phyloP scores from a whole-genome alignment of 2,888 invertebrate genomes.

The Bugulina stolonifera region DNA sequence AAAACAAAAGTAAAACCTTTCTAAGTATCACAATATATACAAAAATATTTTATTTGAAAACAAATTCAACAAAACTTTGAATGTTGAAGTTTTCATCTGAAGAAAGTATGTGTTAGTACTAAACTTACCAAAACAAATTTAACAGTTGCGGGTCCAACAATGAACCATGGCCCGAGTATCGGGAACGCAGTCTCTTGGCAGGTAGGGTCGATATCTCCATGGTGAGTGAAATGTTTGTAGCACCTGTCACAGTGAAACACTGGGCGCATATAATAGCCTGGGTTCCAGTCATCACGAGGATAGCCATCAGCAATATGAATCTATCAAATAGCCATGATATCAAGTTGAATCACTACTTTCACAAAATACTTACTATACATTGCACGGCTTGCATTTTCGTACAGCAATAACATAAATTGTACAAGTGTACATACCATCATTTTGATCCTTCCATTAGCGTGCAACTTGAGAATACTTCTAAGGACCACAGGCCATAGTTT shows the following conservation, averaged over 20 bases:
- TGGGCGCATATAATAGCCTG: slow-evolving; percentile 17
- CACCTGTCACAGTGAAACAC: slow-evolving; percentile 22
- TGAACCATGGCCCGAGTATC: slow-evolving; percentile 4
- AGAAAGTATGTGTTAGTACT: no score
- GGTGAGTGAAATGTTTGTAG: not conserved
- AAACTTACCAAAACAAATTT: slow-evolving; percentile 18
- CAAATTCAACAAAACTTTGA: no score
- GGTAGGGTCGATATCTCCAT: not conserved
- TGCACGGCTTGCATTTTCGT: no score
- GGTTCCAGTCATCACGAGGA: slow-evolving; percentile 5
- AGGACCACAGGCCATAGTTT: slow-evolving; percentile 7
- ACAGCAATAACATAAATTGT: no score
- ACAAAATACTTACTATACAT: no score
- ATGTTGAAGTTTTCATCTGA: no score
- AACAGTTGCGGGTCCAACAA: slow-evolving; percentile 4
- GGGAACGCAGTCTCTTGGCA: not conserved
- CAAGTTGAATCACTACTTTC: no score
- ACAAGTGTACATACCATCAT: slow-evolving; percentile 17
- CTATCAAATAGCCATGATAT: no score
- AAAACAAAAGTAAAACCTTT: no score
- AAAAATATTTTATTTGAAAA: no score
- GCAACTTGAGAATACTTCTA: slow-evolving; percentile 11
- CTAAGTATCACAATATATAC: no score
- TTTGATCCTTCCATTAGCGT: slow-evolving; percentile 2
- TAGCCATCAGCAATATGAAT: slow-evolving; percentile 5